Evolutionary conservation across 2,888 invertebrate genomes (phyloP).

Genomic region (Tetropium fuscum): DNA sequence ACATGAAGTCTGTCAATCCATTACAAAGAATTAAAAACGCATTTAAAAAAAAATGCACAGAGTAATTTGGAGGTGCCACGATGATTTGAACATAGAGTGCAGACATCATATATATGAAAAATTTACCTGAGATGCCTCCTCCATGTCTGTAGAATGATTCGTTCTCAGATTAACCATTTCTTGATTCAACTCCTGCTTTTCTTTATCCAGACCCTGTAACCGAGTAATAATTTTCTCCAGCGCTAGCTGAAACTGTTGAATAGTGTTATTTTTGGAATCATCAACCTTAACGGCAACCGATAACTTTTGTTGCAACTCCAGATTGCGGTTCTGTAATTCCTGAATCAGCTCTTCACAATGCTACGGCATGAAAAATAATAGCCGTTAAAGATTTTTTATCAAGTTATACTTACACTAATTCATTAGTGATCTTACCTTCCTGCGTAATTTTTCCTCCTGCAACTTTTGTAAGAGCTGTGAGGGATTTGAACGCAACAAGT

Average conservation of each 20-base stretch:
- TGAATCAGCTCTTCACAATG: constrained; percentile 84
- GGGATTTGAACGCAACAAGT: constrained; percentile 44
- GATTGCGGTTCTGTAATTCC: constrained; percentile 76
- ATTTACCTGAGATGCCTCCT: constrained; percentile 58
- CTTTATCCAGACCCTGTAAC: constrained; percentile 57
- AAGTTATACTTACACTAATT: background rate
- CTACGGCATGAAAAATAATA: constrained; percentile 60
- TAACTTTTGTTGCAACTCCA: constrained; percentile 83
- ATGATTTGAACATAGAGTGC: no score
- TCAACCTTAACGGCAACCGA: constrained; percentile 85
- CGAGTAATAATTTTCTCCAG: constrained; percentile 68
- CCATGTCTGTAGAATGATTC: constrained; percentile 49
- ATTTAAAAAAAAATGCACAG: no score
- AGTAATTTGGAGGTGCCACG: no score
- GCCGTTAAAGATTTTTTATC: constrained; percentile 50
- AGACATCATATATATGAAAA: no score
- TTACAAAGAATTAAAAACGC: no score
- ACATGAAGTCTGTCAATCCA: no score
- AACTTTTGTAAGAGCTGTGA: constrained; percentile 66
- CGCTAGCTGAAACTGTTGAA: constrained; percentile 74
- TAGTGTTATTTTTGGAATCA: constrained; percentile 78
- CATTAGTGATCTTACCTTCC: constrained; percentile 72
- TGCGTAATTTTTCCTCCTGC: constrained; percentile 81
- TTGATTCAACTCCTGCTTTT: constrained; percentile 56
- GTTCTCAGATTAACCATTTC: constrained; percentile 52